Evolutionary conservation across 2,888 invertebrate genomes (phyloP).

Genomic region (Helicoverpa assulta): DNA sequence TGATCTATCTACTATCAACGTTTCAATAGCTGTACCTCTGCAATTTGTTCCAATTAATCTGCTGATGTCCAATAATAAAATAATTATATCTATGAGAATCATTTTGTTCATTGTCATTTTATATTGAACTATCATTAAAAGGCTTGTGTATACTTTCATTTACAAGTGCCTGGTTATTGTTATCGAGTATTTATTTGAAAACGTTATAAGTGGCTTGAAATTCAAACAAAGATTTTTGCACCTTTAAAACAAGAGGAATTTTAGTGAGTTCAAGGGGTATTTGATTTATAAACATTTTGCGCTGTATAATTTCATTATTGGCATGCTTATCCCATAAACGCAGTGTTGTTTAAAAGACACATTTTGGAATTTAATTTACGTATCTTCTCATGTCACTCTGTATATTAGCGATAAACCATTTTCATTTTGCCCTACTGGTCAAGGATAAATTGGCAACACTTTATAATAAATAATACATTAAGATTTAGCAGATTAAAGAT

Average conservation of each 20-base stretch:
- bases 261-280: no score
- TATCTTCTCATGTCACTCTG: no score
- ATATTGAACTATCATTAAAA: slow-evolving; percentile 5
- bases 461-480: no score
- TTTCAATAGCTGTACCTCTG: background rate
- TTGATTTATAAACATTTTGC: no score
- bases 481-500: background rate
- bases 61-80: slow-evolving; percentile 44
- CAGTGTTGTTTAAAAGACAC: no score
- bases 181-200: background rate
- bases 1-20: slow-evolving; percentile 8
- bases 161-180: background rate
- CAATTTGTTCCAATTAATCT: slow-evolving; percentile 49
- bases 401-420: no score
- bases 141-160: slow-evolving; percentile 7
- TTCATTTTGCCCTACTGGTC: no score
- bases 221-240: background rate
- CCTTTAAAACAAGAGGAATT: background rate
- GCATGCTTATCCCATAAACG: no score
- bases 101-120: slow-evolving; percentile 44
- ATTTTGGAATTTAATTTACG: no score
- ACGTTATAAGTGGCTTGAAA: background rate
- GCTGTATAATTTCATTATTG: no score
- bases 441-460: no score
- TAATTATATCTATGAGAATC: slow-evolving; percentile 43